A percentile compares a stretch with the other conserved stretches of the same genome.
phyloP scores from a whole-genome alignment of 2,113 vertebrate species.

The Zosterops hypoxanthus region DNA sequence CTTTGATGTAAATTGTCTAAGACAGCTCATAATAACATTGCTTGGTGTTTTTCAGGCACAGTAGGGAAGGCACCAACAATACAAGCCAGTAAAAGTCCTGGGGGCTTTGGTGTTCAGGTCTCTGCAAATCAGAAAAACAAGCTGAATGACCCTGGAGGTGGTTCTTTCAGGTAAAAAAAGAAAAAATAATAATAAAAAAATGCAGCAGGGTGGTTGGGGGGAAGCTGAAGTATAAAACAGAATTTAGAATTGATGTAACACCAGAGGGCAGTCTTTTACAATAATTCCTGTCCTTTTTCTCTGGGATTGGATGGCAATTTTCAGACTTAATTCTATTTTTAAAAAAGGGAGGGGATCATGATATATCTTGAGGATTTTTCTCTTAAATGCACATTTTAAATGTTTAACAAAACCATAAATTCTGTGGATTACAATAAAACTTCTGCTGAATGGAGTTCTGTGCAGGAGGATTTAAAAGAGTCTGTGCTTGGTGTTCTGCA shows the following conservation, averaged over 20 bases:
- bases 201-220: not conserved
- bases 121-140: slow-evolving; percentile 89
- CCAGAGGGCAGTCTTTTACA: slow-evolving; percentile 90
- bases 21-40: slow-evolving; percentile 80
- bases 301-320: not conserved
- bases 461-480: not conserved
- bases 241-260: slow-evolving; percentile 63
- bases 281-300: slow-evolving; percentile 50
- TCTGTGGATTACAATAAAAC: not conserved
- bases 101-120: slow-evolving; percentile 81
- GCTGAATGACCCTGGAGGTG: slow-evolving; percentile 85
- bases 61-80: slow-evolving; percentile 80
- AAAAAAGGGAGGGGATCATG: not conserved
- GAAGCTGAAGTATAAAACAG: not conserved
- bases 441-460: not conserved
- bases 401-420: not conserved
- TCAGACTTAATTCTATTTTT: not conserved
- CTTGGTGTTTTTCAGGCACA: slow-evolving; percentile 79
- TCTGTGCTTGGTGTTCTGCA: accelerated
- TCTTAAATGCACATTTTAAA: not conserved
- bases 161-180: slow-evolving; percentile 84
- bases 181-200: not conserved
- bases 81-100: slow-evolving; percentile 79
- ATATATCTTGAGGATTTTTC: not conserved
- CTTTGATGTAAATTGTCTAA: slow-evolving; percentile 78